Conservation (phyloP, 92 coral and sea anemone species). For the Plumapathes pennacea region DNA sequence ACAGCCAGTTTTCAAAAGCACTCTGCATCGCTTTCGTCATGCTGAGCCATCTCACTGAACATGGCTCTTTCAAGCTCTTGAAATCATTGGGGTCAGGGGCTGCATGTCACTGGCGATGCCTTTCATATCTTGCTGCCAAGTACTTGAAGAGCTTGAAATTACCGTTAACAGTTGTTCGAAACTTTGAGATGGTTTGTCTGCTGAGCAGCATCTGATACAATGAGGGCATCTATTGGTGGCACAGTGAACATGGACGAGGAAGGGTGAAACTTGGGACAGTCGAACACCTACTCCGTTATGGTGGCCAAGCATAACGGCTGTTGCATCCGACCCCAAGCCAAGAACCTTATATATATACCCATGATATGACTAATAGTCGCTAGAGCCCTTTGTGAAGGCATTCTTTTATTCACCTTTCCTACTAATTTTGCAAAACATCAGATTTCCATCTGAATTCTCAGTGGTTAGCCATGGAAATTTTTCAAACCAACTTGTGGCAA, state of each 20-base stretch:
- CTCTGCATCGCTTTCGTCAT: no score
- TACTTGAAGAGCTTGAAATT: no score
- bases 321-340: conserved; percentile 35
- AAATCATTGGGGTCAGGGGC: no score
- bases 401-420: conserved; percentile 24
- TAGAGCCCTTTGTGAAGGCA: conserved; percentile 32
- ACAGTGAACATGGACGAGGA: conserved; percentile 31
- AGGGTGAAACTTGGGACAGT: conserved; percentile 31
- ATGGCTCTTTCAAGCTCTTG: no score
- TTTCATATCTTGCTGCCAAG: no score
- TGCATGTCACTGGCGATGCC: no score
- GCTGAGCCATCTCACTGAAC: no score
- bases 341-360: conserved; percentile 12
- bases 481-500: no score
- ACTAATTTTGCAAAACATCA: conserved; percentile 16
- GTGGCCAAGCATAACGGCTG: conserved; percentile 27
- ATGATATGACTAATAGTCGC: conserved; percentile 16
- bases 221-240: conserved; percentile 24
- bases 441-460: no score
- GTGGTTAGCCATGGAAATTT: no score
- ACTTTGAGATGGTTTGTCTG: conserved; percentile 11
- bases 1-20: no score
- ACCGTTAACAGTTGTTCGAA: conserved; percentile 9
- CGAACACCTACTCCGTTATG: conserved; percentile 37
- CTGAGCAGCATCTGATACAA: conserved; percentile 3